A percentile compares a stretch with the other conserved stretches of the same genome.
phyloP scores from a whole-genome alignment of 2,888 invertebrate genomes.

The Lampropteryx suffumata region DNA sequence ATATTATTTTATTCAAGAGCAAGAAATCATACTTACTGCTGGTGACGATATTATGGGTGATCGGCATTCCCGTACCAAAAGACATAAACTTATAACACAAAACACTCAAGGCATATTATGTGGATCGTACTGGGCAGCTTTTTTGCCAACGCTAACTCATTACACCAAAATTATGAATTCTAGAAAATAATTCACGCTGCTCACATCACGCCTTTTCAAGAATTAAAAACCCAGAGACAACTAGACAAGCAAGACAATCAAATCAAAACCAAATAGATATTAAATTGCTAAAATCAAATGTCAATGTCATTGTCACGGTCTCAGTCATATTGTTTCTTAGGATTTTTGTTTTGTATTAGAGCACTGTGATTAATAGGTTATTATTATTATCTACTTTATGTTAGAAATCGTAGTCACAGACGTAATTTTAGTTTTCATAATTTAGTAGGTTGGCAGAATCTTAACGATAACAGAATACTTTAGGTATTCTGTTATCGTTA shows the following conservation, averaged over 20 bases:
- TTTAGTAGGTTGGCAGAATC: no score
- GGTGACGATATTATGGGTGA: slow-evolving; percentile 71
- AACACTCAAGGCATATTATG: slow-evolving; percentile 76
- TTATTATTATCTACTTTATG: no score
- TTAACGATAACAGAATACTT: no score
- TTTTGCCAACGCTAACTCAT: slow-evolving; percentile 72
- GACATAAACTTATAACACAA: slow-evolving; percentile 57
- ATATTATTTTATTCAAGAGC: slow-evolving; percentile 46
- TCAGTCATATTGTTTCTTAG: not conserved
- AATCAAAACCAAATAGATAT: no score
- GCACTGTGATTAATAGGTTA: no score
- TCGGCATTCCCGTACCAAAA: slow-evolving; percentile 72
- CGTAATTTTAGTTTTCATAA: no score
- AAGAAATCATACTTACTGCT: slow-evolving; percentile 63
- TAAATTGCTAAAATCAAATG: not conserved
- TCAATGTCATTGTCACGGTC: slow-evolving; percentile 4
- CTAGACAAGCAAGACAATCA: not conserved
- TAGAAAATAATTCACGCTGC: slow-evolving; percentile 47
- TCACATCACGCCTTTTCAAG: slow-evolving; percentile 62
- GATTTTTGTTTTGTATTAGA: no score
- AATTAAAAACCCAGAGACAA: slow-evolving; percentile 22
- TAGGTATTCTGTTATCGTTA: no score
- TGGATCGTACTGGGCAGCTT: slow-evolving; percentile 52
- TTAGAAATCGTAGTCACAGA: no score
- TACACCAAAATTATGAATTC: slow-evolving; percentile 51